Evolutionary conservation across 1,140 invertebrate species (phyloP).

Genomic region (Prorops nasuta): DNA sequence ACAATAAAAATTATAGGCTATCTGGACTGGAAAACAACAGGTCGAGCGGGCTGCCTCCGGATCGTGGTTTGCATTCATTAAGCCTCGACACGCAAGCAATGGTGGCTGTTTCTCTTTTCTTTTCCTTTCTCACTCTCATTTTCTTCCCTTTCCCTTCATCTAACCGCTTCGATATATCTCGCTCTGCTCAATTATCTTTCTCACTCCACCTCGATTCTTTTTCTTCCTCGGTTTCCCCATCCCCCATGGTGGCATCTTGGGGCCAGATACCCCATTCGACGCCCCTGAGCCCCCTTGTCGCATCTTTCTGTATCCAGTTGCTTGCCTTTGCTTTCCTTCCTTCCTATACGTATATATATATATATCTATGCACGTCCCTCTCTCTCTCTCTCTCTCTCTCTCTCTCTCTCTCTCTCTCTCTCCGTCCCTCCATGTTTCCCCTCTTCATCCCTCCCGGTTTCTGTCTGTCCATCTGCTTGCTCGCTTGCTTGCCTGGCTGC

Average conservation of each 20-base stretch:
- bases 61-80: slow-evolving; percentile 67
- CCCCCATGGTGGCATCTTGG: not conserved
- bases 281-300: not conserved
- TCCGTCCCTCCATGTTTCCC: slow-evolving; percentile 4
- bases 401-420: not conserved
- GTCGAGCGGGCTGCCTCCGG: slow-evolving; percentile 56
- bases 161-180: slow-evolving; percentile 22
- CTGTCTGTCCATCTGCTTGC: slow-evolving; percentile 20
- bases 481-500: slow-evolving; percentile 21
- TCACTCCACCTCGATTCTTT: not conserved
- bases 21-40: slow-evolving; percentile 65
- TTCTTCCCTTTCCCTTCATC: slow-evolving; percentile 6
- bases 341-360: no score
- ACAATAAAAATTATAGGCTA: slow-evolving; percentile 68
- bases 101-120: slow-evolving; percentile 31
- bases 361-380: slow-evolving; percentile 20
- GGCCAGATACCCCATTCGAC: not conserved
- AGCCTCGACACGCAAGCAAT: slow-evolving; percentile 60
- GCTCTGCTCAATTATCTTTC: not conserved
- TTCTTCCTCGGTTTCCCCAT: not conserved
- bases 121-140: slow-evolving; percentile 1
- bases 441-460: slow-evolving; percentile 3
- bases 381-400: slow-evolving; percentile 18
- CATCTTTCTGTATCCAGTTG: slow-evolving; percentile 3
- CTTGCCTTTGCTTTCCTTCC: no score